These are phyloP conservation scores for Papilio aristodemus DNA, from an alignment of 1,140 invertebrate genomes.

Conservation along the genomic window DNA sequence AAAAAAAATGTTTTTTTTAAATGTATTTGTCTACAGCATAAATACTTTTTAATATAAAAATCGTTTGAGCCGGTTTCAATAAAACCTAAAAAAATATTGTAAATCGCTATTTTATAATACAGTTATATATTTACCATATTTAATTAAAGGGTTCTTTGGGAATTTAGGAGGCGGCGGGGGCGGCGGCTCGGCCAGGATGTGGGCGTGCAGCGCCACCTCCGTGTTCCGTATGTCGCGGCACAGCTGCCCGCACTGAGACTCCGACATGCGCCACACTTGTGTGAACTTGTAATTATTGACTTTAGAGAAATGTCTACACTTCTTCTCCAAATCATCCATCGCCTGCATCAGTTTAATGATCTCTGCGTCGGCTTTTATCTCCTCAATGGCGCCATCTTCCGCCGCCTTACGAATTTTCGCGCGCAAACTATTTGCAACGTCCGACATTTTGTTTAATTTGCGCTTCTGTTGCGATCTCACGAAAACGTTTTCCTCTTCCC, in stretches of 20 bases:
- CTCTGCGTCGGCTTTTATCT: constrained; percentile 81
- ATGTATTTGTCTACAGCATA: too few species aligned
- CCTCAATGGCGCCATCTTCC: constrained; percentile 80
- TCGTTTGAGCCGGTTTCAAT: too few species aligned
- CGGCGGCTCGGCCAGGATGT: constrained; percentile 64
- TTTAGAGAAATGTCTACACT: constrained; percentile 84
- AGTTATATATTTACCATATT: constrained; percentile 59
- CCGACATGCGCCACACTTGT: constrained; percentile 73
- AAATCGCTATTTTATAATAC: too few species aligned
- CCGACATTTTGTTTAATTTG: constrained; percentile 89
- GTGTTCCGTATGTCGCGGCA: constrained; percentile 50
- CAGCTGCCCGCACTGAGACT: constrained; percentile 48
- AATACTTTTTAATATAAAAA: too few species aligned
- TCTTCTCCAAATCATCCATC: constrained; percentile 84
- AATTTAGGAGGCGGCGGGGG: constrained; percentile 55
- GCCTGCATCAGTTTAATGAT: constrained; percentile 83
- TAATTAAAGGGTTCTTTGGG: constrained; percentile 60
- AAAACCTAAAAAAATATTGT: too few species aligned
- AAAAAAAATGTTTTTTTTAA: too few species aligned
- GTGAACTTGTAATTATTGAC: constrained; percentile 72
- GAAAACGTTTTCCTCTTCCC: constrained; percentile 92
- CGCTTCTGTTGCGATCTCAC: constrained; percentile 91
- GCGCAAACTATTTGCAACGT: constrained; percentile 84
- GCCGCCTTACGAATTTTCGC: constrained; percentile 82
- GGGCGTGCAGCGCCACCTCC: constrained; percentile 64